Evolutionary conservation across 2,797 vertebrate genomes (phyloP), one percentile per base, ranked within the genome.

Genomic region (Alcedo quadribrachys): DNA sequence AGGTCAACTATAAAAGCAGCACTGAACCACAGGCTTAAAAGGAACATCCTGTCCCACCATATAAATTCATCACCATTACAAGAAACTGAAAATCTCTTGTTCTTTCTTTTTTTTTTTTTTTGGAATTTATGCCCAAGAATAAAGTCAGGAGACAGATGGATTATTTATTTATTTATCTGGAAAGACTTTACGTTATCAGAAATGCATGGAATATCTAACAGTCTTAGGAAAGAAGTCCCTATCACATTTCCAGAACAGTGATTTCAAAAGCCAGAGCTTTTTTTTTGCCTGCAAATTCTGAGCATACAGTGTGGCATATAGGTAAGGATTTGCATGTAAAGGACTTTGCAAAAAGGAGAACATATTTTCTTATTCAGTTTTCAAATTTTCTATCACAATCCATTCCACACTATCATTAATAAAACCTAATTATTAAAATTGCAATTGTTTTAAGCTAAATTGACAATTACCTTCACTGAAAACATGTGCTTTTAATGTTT

Each of bases 131-230:
- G 9, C 13, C 11, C 11, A 81, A 37, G 16, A 92, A 43, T 4
- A 68, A 81, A 46, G 30, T 61, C 28, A 71, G 19, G 11, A 92
- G 24, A 65, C 8, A 75, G 46, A 1, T 28, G 15, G 21, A 27
- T 77, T 79, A 81, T 73, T 89, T 66, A 60, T 35, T 18, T 51
- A 6, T 74, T 67, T 69, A 11, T 80, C 12, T 79, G 18, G 35
- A 79, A 86, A 91, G 35, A 53, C 17, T 53, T 70, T 57, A 30
- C 42, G 81, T 15, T 74, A 82, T 89, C 68, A 80, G 84, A 93
- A 94, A 95, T 54, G 37, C 48, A 87, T 79, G 63, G 63, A 87
- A 91, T 79, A 76, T 58, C 46, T 66, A 81, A 70, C 4, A 69
- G 18, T 33, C 42, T 80, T 27, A 40, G 14, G 21, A 42, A 80